Base-by-base conservation (phyloP, 2,113 vertebrate species). In the Dicerorhinus sumatrensis region DNA sequence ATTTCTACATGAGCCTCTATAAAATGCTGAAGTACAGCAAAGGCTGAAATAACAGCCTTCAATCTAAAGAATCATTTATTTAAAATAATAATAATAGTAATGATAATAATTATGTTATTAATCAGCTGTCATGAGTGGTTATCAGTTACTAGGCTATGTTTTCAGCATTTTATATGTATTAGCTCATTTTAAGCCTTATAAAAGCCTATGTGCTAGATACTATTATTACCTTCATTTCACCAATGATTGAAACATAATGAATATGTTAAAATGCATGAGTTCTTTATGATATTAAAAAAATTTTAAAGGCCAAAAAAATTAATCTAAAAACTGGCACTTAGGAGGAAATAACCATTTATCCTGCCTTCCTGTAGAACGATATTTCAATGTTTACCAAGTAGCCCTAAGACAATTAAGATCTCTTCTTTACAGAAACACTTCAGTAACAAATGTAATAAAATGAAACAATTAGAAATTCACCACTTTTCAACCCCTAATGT, bases 361-460 rank as follows among this genome's bases (percentile, higher is more conserved):
- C 54, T 93, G 27, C 42, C 90, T 70, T 85, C 27, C 27, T 85
- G 20, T 10, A 72, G 23, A 86, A 80, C 39, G 63, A 42, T 79
- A 79, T 31, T 85, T 84, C 54, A 63, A 42, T 9, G 62, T 70
- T 89, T 95, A 89, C 27, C 39, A 73, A 79, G 36, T 33, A 89
- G 6, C 46, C 27, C 73, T 92, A 67, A 29, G 25, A 75, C 29
- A 63, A 84, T 83, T 48, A 79, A 63, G 65, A 79, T 58, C 20
- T 82, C 13, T 54, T 82, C 13, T 56, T 80, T 48, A 39, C 2
- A 85, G 23, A 90, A 95, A 89, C 80, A 58, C 39, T 76, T 85
- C 54, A 82, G 54, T 86, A 85, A 46, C 72, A 76, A 81, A 85
- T 70, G 23, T 54, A 86, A 86, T 85, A 81, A 73, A 89, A 97